phyloP scores from a whole-genome alignment of 30 jellyfish, hydroid and myxozoan genomes.

The Aurelia sp. region DNA sequence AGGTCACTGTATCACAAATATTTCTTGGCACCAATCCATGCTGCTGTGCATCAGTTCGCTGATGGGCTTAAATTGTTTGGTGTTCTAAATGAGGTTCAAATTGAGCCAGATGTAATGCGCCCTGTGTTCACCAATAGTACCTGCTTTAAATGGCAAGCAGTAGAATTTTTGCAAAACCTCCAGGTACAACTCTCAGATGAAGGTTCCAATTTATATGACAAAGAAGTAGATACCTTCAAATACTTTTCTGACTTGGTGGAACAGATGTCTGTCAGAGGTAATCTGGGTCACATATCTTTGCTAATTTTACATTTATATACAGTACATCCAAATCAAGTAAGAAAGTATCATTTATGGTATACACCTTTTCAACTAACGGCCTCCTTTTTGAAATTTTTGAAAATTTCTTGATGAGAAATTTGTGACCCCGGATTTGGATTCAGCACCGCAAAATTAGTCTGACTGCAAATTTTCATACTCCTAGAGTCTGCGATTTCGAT shows the following conservation, averaged over 20 bases:
- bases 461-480: too few relatives aligned
- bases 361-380: too few relatives aligned
- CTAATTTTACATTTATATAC: not conserved
- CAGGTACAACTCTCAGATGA: too few relatives aligned
- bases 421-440: too few relatives aligned
- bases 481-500: too few relatives aligned
- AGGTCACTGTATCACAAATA: slow-evolving; percentile 24
- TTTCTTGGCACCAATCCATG: not conserved
- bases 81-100: not conserved
- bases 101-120: not conserved
- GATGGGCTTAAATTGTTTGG: slow-evolving; percentile 26
- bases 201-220: not conserved
- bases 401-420: too few relatives aligned
- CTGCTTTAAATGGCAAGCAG: too few relatives aligned
- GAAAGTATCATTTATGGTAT: too few relatives aligned
- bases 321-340: too few relatives aligned
- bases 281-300: not conserved
- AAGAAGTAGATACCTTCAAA: slow-evolving; percentile 25
- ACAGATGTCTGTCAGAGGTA: slow-evolving; percentile 30
- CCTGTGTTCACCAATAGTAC: not conserved
- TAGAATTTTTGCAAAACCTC: too few relatives aligned
- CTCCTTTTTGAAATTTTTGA: too few relatives aligned
- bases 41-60: slow-evolving; percentile 15
- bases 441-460: too few relatives aligned
- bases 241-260: slow-evolving; percentile 29